These are phyloP conservation scores for Kryptolebias ocellatus DNA, from an alignment of 2,797 vertebrate species.

Conservation along the genomic window DNA sequence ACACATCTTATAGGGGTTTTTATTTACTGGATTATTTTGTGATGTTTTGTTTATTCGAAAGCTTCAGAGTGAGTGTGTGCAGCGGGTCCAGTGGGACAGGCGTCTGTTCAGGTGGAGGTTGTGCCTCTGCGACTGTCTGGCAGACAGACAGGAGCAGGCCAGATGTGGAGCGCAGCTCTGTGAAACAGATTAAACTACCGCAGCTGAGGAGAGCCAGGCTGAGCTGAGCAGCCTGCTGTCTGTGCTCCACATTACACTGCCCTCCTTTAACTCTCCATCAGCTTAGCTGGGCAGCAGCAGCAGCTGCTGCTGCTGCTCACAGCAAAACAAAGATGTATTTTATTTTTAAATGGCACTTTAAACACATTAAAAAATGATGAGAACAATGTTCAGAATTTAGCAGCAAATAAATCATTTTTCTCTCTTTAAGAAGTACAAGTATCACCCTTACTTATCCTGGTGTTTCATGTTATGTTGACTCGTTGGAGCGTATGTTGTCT, in stretches of 20 bases:
- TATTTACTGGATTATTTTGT: background rate
- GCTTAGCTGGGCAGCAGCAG: conserved; percentile 54
- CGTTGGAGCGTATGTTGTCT: conserved; percentile 9
- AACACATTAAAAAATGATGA: background rate
- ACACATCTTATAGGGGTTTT: no score
- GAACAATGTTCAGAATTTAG: background rate
- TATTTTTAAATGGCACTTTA: conserved; percentile 11
- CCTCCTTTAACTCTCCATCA: conserved; percentile 43
- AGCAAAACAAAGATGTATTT: conserved; percentile 22
- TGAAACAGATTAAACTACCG: conserved; percentile 70
- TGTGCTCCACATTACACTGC: conserved; percentile 46
- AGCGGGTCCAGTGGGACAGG: background rate
- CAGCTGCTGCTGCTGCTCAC: conserved; percentile 37
- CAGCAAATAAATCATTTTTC: background rate
- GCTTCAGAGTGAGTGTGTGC: conserved; percentile 2
- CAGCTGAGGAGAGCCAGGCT: conserved; percentile 53
- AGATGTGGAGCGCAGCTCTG: conserved; percentile 67
- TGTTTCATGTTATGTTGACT: background rate
- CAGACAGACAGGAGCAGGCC: conserved; percentile 62
- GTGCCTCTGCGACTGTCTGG: conserved; percentile 46
- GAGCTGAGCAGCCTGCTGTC: conserved; percentile 61
- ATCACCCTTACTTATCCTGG: background rate
- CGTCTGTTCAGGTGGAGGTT: conserved; percentile 36
- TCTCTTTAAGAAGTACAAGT: background rate
- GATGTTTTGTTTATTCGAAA: background rate